These are phyloP conservation scores for Oopsacas minuta DNA, from an alignment of 37 sponge, comb jelly and placozoan genomes.

Conservation along the genomic window DNA sequence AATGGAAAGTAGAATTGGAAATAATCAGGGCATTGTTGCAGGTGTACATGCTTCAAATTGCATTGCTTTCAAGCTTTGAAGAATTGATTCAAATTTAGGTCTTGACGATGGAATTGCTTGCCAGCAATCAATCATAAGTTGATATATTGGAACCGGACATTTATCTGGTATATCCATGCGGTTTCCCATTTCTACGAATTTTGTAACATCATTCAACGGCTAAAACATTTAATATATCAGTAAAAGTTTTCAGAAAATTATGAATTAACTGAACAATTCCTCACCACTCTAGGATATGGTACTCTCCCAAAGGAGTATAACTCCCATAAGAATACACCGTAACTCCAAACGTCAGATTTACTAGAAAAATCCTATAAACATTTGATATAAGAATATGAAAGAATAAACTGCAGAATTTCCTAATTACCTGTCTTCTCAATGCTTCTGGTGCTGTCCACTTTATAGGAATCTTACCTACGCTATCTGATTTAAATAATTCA, in stretches of 20 bases:
- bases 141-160: conserved; percentile 66
- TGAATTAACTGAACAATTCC: no score
- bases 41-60: conserved; percentile 15
- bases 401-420: no score
- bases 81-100: conserved; percentile 42
- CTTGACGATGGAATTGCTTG: conserved; percentile 36
- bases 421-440: not conserved
- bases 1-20: no score
- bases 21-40: not conserved
- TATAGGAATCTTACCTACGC: conserved; percentile 6
- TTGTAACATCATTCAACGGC: conserved; percentile 51
- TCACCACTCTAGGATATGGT: conserved; percentile 37
- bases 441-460: conserved; percentile 11
- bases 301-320: conserved; percentile 35
- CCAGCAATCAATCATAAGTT: conserved; percentile 81
- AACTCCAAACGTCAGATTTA: conserved; percentile 50
- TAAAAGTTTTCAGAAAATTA: no score
- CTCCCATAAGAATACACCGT: conserved; percentile 37
- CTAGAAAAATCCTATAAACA: conserved; percentile 27
- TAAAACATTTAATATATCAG: no score
- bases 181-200: conserved; percentile 63
- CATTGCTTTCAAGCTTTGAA: not conserved
- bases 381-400: no score
- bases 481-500: conserved; percentile 3
- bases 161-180: conserved; percentile 83